Evolutionary conservation across 2,797 vertebrate species (phyloP), one percentile per base, ranked within the genome.

Genomic region (Rhinoraja longicauda): DNA sequence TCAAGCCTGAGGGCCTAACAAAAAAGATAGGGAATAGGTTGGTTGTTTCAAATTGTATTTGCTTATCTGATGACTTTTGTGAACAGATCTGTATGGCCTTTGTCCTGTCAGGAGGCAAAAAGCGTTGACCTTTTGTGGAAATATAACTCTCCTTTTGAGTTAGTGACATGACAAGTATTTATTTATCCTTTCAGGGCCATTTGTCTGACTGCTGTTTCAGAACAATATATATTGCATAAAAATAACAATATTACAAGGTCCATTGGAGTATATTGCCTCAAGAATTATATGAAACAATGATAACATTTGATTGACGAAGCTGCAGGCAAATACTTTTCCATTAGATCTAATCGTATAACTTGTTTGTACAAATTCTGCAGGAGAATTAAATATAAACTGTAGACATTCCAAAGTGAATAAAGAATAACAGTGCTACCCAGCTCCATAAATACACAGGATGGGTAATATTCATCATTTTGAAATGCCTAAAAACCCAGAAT

Each of bases 351-450:
- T 86, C 57, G 59, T 64, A 62, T 88, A 67, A 19, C 62, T 88
- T 88, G 62, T 88, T 88, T 88, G 59, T 19, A 88, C 62, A 88
- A 88, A 88, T 67, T 88, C 84, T 67, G n/a, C 57, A 64, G 84
- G 19, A 88, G 84, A 2, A 64, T 36, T 88, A 64, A 88, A 88
- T 67, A 2, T 8, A 88, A 88, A 36, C 62, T 88, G 84, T 9
- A 36, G 62, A 32, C 19, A 88, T 17, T n/a, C 59, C 84, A 36
- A 6, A 88, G 62, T 67, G 17, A 88, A 67, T 36, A 62, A 67
- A 67, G 15, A 15, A 64, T 86, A 39, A 88, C n/a, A 15, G 9
- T 21, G n/a, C 19, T 36, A 88, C 15, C 62, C n/a, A 88, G 59
- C 62, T 67, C 84, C 36, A 15, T 67, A 88, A 67, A 88, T 9